Conservation (phyloP, 2,113 vertebrate genomes). For the Paramisgurnus dabryanus region DNA sequence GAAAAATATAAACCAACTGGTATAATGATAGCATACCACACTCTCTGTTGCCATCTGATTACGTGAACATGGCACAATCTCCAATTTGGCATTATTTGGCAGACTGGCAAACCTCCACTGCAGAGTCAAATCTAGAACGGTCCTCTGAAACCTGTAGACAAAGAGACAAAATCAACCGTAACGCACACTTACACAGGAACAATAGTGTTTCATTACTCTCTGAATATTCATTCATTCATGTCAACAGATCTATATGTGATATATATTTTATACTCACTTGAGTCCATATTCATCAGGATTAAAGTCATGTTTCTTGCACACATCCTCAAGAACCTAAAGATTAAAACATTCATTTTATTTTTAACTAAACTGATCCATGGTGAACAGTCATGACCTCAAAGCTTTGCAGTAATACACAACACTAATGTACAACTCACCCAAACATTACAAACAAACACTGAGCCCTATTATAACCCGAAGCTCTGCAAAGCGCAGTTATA, state of each 20-base stretch:
- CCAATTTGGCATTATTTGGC: slow-evolving; percentile 96
- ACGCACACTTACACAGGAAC: neutral
- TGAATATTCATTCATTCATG: no score
- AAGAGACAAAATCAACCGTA: neutral
- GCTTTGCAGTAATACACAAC: no score
- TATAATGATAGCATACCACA: slow-evolving; percentile 70
- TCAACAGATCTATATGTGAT: neutral
- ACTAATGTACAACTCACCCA: no score
- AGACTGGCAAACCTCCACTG: slow-evolving; percentile 94
- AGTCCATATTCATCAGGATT: slow-evolving; percentile 84
- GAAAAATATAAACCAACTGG: no score
- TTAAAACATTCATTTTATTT: neutral
- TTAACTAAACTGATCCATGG: no score
- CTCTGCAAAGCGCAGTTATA: no score
- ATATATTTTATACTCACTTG: slow-evolving; percentile 78
- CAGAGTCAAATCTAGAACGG: slow-evolving; percentile 84
- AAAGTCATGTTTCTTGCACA: slow-evolving; percentile 86
- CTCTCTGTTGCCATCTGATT: slow-evolving; percentile 69
- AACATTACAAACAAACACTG: no score
- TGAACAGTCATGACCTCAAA: no score
- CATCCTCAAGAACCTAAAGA: slow-evolving; percentile 88
- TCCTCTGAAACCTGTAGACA: slow-evolving; percentile 90
- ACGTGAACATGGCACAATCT: slow-evolving; percentile 84
- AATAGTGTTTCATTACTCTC: no score
- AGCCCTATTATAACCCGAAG: no score